These are phyloP conservation scores for Orthonevra nobilis DNA, from an alignment of 2,888 invertebrate genomes.

Conservation along the genomic window DNA sequence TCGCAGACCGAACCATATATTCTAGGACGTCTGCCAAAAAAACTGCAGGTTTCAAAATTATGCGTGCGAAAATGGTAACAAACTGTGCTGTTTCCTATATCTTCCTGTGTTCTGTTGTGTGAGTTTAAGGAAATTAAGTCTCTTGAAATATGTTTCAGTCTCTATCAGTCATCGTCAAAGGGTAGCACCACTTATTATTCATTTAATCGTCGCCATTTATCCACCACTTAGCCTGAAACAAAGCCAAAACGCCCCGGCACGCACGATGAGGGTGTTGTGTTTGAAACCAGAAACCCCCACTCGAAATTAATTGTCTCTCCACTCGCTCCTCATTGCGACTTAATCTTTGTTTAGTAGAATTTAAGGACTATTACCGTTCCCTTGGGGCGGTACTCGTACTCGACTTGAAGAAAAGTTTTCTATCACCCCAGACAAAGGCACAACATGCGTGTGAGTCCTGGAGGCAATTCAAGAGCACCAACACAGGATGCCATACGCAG, in stretches of 20 bases:
- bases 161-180: neutral
- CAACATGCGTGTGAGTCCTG: conserved; percentile 38
- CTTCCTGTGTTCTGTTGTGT: too few species aligned
- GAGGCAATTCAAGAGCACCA: conserved; percentile 31
- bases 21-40: too few species aligned
- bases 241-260: conserved; percentile 35
- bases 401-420: conserved; percentile 40
- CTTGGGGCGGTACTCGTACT: conserved; percentile 40
- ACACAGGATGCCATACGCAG: neutral
- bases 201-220: conserved; percentile 46
- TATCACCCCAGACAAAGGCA: neutral
- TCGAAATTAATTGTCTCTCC: conserved; percentile 52
- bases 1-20: too few species aligned
- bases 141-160: too few species aligned
- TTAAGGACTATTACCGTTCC: conserved; percentile 56
- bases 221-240: conserved; percentile 44
- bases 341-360: conserved; percentile 43
- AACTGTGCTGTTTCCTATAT: too few species aligned
- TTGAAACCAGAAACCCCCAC: conserved; percentile 20
- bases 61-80: too few species aligned
- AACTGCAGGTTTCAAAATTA: too few species aligned
- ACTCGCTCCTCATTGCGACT: conserved; percentile 11
- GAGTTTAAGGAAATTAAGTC: too few species aligned
- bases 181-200: conserved; percentile 9
- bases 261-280: conserved; percentile 50